Conservation (phyloP, 2,797 vertebrate species). For the Melanotaenia trifasciata region DNA sequence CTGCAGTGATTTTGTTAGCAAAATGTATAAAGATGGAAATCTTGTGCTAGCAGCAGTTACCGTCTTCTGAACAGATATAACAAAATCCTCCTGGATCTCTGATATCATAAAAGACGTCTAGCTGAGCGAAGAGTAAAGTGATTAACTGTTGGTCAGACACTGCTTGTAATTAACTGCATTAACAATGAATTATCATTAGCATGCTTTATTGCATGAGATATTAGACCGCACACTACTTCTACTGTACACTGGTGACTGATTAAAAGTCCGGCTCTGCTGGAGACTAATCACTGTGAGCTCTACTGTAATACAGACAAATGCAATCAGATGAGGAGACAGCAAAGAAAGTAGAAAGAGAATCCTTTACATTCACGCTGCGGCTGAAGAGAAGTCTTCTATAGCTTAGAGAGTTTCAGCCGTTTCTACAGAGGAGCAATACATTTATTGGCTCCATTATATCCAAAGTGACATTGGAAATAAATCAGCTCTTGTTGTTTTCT, state of each 20-base stretch:
- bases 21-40: neutral
- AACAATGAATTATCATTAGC: constrained; percentile 25
- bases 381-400: constrained; percentile 7
- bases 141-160: constrained; percentile 5
- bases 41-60: neutral
- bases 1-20: neutral
- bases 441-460: constrained; percentile 58
- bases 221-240: constrained; percentile 1
- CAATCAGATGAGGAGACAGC: constrained; percentile 24
- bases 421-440: constrained; percentile 28
- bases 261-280: constrained; percentile 7
- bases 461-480: constrained; percentile 50
- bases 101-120: neutral
- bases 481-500: constrained; percentile 34
- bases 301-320: constrained; percentile 13
- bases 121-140: neutral
- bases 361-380: constrained; percentile 19
- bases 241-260: constrained; percentile 23
- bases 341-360: constrained; percentile 3
- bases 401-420: neutral
- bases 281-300: constrained; percentile 16
- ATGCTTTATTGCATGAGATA: neutral
- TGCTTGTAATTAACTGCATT: constrained; percentile 10
- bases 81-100: neutral
- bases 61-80: neutral